phyloP scores from a whole-genome alignment of 2,797 vertebrate genomes.

The Champsocephalus gunnari region DNA sequence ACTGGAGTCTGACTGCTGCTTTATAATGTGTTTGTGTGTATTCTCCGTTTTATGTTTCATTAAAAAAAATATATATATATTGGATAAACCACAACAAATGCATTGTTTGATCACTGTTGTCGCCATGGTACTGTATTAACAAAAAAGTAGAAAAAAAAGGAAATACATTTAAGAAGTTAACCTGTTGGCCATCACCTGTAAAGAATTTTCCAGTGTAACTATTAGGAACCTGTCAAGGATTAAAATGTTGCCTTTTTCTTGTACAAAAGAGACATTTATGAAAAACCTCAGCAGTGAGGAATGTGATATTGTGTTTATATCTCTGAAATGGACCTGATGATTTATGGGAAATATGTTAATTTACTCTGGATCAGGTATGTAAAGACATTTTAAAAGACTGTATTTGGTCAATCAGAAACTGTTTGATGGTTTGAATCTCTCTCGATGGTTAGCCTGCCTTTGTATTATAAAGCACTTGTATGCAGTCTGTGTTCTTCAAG shows the following conservation, averaged over 20 bases:
- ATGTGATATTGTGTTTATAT: constrained; percentile 98
- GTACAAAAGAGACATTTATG: constrained; percentile 99
- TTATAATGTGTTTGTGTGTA: constrained; percentile 87
- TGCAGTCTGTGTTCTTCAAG: constrained; percentile 92
- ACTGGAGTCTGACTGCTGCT: constrained; percentile 93
- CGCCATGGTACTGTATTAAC: constrained; percentile 95
- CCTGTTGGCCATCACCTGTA: constrained; percentile 93
- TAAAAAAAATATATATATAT: constrained; percentile 78
- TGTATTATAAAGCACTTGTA: constrained; percentile 94
- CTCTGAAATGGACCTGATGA: constrained; percentile 94
- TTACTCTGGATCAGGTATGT: constrained; percentile 98
- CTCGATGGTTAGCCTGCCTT: constrained; percentile 93
- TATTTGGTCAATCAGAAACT: constrained; percentile 90
- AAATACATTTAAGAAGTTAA: constrained; percentile 68
- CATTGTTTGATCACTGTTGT: constrained; percentile 93
- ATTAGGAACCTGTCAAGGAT: constrained; percentile 91
- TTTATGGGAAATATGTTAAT: constrained; percentile 96
- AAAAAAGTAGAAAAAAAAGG: constrained; percentile 61
- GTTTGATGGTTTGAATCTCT: constrained; percentile 91
- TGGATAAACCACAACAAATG: constrained; percentile 84
- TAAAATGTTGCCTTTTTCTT: constrained; percentile 99
- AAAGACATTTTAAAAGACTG: constrained; percentile 94
- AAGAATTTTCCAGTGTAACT: constrained; percentile 93
- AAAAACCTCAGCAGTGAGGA: constrained; percentile 94
- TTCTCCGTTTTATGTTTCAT: constrained; percentile 90